Conservation (phyloP, 1,140 invertebrate species). For the Hycleus phaleratus region DNA sequence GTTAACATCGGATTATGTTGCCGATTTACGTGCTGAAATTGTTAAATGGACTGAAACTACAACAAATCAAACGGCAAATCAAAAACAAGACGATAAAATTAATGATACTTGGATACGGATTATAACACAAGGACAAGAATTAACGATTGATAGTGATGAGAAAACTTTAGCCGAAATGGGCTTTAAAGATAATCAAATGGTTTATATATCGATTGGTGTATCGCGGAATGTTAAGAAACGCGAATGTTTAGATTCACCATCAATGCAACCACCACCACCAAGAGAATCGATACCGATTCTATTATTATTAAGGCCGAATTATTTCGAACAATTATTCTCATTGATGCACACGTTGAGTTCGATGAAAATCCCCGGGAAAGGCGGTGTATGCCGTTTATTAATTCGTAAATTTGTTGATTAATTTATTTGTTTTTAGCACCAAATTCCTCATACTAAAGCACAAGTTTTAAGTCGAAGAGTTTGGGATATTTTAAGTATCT, state of each 20-base stretch:
- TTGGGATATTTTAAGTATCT: conserved; percentile 87
- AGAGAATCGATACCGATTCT: conserved; percentile 77
- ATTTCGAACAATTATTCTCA: conserved; percentile 84
- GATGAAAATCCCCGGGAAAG: conserved; percentile 66
- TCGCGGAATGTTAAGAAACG: conserved; percentile 64
- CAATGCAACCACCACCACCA: conserved; percentile 68
- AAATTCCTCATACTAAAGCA: conserved; percentile 81
- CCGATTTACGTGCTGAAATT: conserved; percentile 85
- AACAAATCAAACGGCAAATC: too few species aligned
- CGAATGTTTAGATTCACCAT: conserved; percentile 65
- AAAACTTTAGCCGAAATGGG: conserved; percentile 82
- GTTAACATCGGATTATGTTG: conserved; percentile 70
- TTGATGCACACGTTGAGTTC: conserved; percentile 82
- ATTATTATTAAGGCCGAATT: conserved; percentile 71
- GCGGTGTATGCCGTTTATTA: conserved; percentile 46
- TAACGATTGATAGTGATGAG: conserved; percentile 89
- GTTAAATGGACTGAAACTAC: conserved; percentile 78
- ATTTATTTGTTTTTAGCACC: conserved; percentile 46
- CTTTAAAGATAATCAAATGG: conserved; percentile 84
- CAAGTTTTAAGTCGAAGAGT: conserved; percentile 82
- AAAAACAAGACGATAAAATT: too few species aligned
- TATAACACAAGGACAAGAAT: conserved; percentile 88
- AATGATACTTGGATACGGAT: conserved; percentile 57
- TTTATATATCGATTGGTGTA: conserved; percentile 82
- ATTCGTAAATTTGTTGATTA: neutral